Percentiles rank a stretch among this genome's conserved stretches.
These are phyloP conservation scores for Strigamia maritima DNA, from an alignment of 2,888 invertebrate genomes.

Conservation along the genomic window DNA sequence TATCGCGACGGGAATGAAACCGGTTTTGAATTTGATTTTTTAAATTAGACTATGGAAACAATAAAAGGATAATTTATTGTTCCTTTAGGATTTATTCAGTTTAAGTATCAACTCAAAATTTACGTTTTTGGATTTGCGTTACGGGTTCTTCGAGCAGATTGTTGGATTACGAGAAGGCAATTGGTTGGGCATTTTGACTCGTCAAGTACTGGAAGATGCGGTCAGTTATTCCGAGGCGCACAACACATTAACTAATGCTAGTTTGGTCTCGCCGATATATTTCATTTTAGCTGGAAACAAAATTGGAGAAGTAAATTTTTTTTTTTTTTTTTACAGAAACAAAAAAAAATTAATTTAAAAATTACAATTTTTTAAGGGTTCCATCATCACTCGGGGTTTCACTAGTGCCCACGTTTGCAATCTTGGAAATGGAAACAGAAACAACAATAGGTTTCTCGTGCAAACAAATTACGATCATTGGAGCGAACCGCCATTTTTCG, in stretches of 20 bases:
- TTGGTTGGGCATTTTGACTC: too few species aligned
- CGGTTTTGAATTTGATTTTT: too few species aligned
- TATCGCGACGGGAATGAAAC: constrained; percentile 56
- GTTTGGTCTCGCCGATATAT: constrained; percentile 59
- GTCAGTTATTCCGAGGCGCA: constrained; percentile 54
- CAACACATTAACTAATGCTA: constrained; percentile 51
- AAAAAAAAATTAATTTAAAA: neutral
- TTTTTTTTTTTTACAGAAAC: too few species aligned
- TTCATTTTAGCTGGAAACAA: constrained; percentile 56
- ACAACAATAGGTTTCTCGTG: constrained; percentile 55
- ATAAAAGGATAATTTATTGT: too few species aligned
- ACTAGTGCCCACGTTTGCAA: constrained; percentile 51
- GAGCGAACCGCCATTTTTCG: constrained; percentile 56
- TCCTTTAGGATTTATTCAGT: constrained; percentile 1
- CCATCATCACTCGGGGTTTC: constrained; percentile 54
- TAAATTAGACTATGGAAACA: too few species aligned
- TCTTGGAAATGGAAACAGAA: constrained; percentile 44
- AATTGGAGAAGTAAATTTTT: constrained; percentile 45
- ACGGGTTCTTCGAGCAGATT: too few species aligned
- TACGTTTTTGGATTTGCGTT: too few species aligned
- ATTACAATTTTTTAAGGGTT: constrained; percentile 49
- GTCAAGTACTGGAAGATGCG: neutral
- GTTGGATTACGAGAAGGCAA: too few species aligned
- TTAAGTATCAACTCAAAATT: too few species aligned
- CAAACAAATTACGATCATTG: constrained; percentile 62